Conservation (phyloP, 2,888 invertebrate species). For the Cryptus viduatorius region DNA sequence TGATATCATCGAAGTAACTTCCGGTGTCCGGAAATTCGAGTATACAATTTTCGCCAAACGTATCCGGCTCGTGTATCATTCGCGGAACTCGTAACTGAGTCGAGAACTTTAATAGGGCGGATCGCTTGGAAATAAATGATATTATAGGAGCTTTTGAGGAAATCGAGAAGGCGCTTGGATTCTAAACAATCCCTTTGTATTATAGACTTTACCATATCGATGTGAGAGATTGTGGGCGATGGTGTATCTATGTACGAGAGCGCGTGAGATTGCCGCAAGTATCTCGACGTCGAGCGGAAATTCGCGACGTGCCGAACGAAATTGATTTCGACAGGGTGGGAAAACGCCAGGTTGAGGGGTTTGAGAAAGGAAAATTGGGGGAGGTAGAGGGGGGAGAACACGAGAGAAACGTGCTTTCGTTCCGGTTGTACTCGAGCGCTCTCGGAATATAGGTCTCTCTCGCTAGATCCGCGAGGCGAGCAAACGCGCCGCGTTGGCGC, state of each 20-base stretch:
- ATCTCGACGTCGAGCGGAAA: conserved; percentile 65
- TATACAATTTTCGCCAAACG: conserved; percentile 9
- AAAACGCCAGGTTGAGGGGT: conserved; percentile 7
- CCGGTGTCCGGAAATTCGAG: conserved; percentile 8
- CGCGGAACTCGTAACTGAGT: not conserved
- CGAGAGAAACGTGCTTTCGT: conserved; percentile 66
- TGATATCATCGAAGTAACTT: not conserved
- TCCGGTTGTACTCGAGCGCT: conserved; percentile 47
- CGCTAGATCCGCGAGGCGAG: conserved; percentile 1
- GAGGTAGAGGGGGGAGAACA: conserved; percentile 30
- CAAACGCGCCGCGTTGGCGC: conserved; percentile 34
- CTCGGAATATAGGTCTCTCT: conserved; percentile 27
- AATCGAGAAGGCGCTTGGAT: not conserved
- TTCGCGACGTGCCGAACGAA: conserved; percentile 71
- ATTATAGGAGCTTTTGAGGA: not conserved
- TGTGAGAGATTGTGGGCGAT: not conserved
- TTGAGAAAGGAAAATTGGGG: conserved; percentile 3
- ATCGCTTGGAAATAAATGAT: not conserved
- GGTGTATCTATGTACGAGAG: conserved; percentile 27
- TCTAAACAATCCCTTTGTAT: conserved; percentile 33
- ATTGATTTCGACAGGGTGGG: conserved; percentile 67
- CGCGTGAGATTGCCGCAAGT: conserved; percentile 58
- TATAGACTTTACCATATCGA: not conserved
- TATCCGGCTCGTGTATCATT: not conserved
- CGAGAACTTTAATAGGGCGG: not conserved